Percentiles rank a stretch among this genome's conserved stretches.
These are phyloP conservation scores for Abscondita cerata DNA, from an alignment of 2,888 invertebrate species.

Conservation along the genomic window DNA sequence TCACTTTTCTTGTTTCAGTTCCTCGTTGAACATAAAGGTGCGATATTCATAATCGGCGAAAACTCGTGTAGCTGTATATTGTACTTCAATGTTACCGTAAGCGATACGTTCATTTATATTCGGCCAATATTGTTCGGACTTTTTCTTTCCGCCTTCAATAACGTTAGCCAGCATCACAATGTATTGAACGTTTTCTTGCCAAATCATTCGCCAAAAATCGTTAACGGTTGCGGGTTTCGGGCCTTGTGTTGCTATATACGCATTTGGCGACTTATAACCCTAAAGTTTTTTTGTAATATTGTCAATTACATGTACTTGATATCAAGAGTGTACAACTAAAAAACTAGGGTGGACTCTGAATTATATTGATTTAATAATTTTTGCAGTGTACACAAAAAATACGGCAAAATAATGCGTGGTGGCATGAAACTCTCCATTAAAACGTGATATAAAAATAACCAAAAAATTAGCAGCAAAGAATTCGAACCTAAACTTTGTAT, in stretches of 20 bases:
- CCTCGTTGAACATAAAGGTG: constrained; percentile 59
- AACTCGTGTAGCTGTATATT: constrained; percentile 49
- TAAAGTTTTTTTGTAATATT: too few species aligned
- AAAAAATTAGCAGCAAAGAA: too few species aligned
- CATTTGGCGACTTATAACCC: constrained; percentile 49
- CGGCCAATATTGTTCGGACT: constrained; percentile 63
- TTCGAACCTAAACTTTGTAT: too few species aligned
- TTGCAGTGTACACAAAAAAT: too few species aligned
- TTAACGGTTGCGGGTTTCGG: constrained; percentile 51
- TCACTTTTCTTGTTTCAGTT: constrained; percentile 57
- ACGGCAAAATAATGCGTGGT: too few species aligned
- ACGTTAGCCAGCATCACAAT: constrained; percentile 63
- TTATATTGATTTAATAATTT: too few species aligned
- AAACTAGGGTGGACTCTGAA: too few species aligned
- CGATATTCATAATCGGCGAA: constrained; percentile 56
- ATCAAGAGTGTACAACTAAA: too few species aligned
- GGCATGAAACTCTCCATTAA: too few species aligned
- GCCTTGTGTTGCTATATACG: constrained; percentile 56
- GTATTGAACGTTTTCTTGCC: constrained; percentile 60
- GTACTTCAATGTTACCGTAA: constrained; percentile 53
- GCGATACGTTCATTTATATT: constrained; percentile 56
- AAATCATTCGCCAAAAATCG: constrained; percentile 58
- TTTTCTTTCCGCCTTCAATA: constrained; percentile 56
- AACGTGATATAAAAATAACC: too few species aligned
- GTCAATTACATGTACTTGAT: too few species aligned